Evolutionary conservation across 2,888 invertebrate species (phyloP), one percentile per base, ranked within the genome.

Genomic region (Drosophila cognata): DNA sequence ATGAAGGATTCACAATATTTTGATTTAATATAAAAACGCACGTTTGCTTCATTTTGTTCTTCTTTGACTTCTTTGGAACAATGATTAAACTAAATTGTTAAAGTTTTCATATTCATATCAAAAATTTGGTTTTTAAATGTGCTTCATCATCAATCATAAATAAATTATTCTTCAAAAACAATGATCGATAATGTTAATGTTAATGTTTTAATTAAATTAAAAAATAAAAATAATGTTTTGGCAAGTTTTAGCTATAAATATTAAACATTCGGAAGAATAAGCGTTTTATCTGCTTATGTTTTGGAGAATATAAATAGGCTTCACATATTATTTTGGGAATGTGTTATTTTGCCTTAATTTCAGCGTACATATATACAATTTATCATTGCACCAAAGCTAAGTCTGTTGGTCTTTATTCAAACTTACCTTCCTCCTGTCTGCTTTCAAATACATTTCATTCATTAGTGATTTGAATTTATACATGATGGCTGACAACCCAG

Each of bases 401-500:
- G 25, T 8, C 13, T 25, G 7, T 2, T 25, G 8, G 25, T 4
- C 7, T 25, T 46, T 25, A 25, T 46, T 46, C 16, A 25, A 8
- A 8, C 2, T 8, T 8, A 8, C 8, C 4, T 16, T 1, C 16
- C 1, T 25, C 46, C 16, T 21, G 0, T 4, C 21, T 21, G 2
- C 13, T 25, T 46, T 46, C 4, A 16, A 46, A 21, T 46, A 46
- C 7, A 46, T 25, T 25, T 46, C 8, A 25, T 46, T 46, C 46
- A 46, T 25, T 25, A 8, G 21, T 25, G 46, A 46, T 50, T 70
- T 70, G 11, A 63, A 46, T 56, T 41, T n/a, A 36, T 25, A 35
- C 33, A 56, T 69, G 18, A 2, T 28, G 62, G 43, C 58, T 53
- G 76, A 69, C 76, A 55, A n/a, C n/a, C 28, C 33, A 2, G 7